These are phyloP conservation scores for Calyptommatus sinebrachiatus DNA, from an alignment of 2,113 vertebrate species.

Conservation along the genomic window DNA sequence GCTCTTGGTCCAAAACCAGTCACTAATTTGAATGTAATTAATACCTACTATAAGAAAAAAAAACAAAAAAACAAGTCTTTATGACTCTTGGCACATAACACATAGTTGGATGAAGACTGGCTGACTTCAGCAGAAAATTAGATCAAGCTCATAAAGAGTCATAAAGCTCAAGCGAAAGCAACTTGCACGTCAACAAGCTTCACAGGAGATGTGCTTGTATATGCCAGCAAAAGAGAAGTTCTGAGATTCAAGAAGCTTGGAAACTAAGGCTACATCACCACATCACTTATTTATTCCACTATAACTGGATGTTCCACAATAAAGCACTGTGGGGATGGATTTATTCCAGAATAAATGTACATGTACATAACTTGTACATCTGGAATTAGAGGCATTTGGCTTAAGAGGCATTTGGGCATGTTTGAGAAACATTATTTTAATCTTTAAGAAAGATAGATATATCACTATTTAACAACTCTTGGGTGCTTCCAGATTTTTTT, in stretches of 20 bases:
- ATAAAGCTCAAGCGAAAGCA: slow-evolving; percentile 43
- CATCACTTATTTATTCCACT: no score
- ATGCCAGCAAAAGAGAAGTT: neutral
- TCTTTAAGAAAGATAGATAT: no score
- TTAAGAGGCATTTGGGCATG: neutral
- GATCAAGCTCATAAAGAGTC: slow-evolving; percentile 56
- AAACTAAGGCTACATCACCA: neutral
- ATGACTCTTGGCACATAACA: slow-evolving; percentile 41
- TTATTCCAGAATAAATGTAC: no score
- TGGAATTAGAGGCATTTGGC: slow-evolving; percentile 21
- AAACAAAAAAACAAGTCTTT: neutral
- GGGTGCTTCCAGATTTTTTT: no score
- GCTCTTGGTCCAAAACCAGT: slow-evolving; percentile 51
- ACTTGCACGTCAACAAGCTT: slow-evolving; percentile 18
- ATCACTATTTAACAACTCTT: no score
- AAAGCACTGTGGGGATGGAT: no score
- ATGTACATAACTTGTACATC: neutral
- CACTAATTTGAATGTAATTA: slow-evolving; percentile 65
- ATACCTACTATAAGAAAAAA: slow-evolving; percentile 48
- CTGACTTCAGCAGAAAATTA: slow-evolving; percentile 51
- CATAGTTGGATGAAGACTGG: slow-evolving; percentile 53
- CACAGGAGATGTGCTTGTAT: slow-evolving; percentile 29
- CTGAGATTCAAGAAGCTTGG: neutral
- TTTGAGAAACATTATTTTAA: neutral
- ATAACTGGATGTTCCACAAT: no score